Percentiles rank a stretch among this genome's conserved stretches.
These are phyloP conservation scores for Lasioglossum villosulum DNA, from an alignment of 2,888 invertebrate genomes.

Conservation along the genomic window DNA sequence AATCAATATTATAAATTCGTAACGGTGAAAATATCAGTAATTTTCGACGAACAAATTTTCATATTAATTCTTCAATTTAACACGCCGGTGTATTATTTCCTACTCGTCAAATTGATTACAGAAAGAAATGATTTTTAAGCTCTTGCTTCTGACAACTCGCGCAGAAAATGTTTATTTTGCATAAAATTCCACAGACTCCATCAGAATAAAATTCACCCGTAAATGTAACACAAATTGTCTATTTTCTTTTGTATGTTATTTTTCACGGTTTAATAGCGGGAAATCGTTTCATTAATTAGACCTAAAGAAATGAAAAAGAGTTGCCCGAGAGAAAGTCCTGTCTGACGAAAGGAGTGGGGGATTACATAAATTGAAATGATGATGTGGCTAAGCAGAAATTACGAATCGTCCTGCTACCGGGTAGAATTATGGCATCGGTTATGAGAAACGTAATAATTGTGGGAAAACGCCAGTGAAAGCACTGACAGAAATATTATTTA, in stretches of 20 bases:
- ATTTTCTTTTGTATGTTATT: neutral
- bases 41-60: neutral
- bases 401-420: slow-evolving; percentile 58
- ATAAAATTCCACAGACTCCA: too few species aligned
- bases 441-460: slow-evolving; percentile 71
- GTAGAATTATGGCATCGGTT: slow-evolving; percentile 70
- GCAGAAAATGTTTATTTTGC: neutral
- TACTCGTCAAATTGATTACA: neutral
- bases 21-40: neutral
- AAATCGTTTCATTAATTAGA: neutral
- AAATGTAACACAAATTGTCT: too few species aligned
- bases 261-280: neutral
- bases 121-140: neutral
- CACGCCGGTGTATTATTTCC: neutral
- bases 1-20: neutral
- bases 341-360: neutral
- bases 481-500: slow-evolving; percentile 71
- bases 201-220: too few species aligned
- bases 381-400: slow-evolving; percentile 42
- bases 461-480: slow-evolving; percentile 61
- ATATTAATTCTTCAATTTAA: neutral
- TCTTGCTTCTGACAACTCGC: neutral
- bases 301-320: neutral
- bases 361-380: slow-evolving; percentile 50
- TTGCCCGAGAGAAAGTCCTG: neutral